phyloP scores from a whole-genome alignment of 2,888 invertebrate genomes.

The Copidosoma aretas region DNA sequence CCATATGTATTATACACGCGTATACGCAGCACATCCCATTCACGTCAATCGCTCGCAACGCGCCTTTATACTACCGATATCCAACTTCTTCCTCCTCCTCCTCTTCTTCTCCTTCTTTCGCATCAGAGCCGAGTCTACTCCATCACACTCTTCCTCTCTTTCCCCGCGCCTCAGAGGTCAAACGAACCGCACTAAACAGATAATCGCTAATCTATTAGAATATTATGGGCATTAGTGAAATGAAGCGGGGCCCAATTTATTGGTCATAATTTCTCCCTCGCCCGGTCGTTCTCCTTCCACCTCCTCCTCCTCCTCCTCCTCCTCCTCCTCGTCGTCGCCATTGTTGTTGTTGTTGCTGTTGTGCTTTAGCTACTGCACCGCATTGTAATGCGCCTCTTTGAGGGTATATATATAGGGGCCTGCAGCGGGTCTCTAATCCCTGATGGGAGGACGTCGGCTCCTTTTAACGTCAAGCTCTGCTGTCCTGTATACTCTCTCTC shows the following conservation, averaged over 20 bases:
- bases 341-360: slow-evolving; percentile 19
- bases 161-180: neutral
- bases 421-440: slow-evolving; percentile 55
- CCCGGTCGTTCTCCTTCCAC: slow-evolving; percentile 40
- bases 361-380: no score
- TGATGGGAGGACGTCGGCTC: slow-evolving; percentile 50
- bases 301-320: slow-evolving; percentile 50
- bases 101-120: no score
- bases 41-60: slow-evolving; percentile 5
- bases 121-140: no score
- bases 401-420: no score
- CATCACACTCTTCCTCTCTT: slow-evolving; percentile 9
- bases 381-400: no score
- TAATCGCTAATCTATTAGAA: slow-evolving; percentile 63
- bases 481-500: no score
- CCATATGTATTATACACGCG: no score
- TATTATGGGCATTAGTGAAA: slow-evolving; percentile 62
- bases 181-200: slow-evolving; percentile 61
- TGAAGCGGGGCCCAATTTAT: slow-evolving; percentile 61
- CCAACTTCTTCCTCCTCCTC: no score
- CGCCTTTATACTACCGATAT: slow-evolving; percentile 4
- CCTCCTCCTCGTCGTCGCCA: slow-evolving; percentile 10
- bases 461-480: slow-evolving; percentile 50
- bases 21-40: neutral
- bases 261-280: slow-evolving; percentile 58